phyloP scores from a whole-genome alignment of 2,113 vertebrate species.

The Rhipidura dahli region DNA sequence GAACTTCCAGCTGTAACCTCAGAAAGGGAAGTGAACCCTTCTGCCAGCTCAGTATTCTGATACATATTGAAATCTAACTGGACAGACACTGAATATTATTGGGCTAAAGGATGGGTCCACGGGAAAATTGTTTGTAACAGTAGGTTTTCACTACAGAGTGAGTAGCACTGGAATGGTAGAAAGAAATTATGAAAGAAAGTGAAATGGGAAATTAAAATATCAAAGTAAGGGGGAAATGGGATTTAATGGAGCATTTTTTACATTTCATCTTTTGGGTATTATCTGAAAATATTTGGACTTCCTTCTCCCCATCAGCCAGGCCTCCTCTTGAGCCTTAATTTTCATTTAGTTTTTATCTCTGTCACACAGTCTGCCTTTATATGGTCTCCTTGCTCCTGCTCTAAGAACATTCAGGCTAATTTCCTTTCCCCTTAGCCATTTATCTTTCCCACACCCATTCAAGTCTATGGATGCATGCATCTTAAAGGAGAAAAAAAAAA shows the following conservation, averaged over 20 bases:
- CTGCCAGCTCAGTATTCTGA: not conserved
- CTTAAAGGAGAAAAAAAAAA: not conserved
- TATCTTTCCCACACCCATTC: slow-evolving; percentile 51
- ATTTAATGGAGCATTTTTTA: slow-evolving; percentile 63
- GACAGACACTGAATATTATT: not conserved
- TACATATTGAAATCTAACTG: not conserved
- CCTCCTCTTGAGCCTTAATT: slow-evolving; percentile 54
- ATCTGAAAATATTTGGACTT: slow-evolving; percentile 59
- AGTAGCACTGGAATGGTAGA: slow-evolving; percentile 53
- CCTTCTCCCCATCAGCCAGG: not conserved
- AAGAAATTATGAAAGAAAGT: slow-evolving; percentile 71
- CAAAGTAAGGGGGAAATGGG: slow-evolving; percentile 70
- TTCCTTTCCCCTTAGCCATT: slow-evolving; percentile 61
- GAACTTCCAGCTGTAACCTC: not conserved
- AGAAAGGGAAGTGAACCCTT: not conserved
- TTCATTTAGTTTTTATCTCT: slow-evolving; percentile 67
- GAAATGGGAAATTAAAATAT: slow-evolving; percentile 74
- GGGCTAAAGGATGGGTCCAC: not conserved
- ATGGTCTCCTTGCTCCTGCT: slow-evolving; percentile 22
- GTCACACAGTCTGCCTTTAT: slow-evolving; percentile 45
- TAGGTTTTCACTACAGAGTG: slow-evolving; percentile 10
- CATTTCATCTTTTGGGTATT: slow-evolving; percentile 58
- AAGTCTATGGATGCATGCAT: slow-evolving; percentile 21
- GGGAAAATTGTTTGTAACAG: slow-evolving; percentile 47
- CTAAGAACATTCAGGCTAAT: slow-evolving; percentile 54